Evolutionary conservation across 2,888 invertebrate species (phyloP), one percentile per base, ranked within the genome.

Genomic region (Euzetes globulus): DNA sequence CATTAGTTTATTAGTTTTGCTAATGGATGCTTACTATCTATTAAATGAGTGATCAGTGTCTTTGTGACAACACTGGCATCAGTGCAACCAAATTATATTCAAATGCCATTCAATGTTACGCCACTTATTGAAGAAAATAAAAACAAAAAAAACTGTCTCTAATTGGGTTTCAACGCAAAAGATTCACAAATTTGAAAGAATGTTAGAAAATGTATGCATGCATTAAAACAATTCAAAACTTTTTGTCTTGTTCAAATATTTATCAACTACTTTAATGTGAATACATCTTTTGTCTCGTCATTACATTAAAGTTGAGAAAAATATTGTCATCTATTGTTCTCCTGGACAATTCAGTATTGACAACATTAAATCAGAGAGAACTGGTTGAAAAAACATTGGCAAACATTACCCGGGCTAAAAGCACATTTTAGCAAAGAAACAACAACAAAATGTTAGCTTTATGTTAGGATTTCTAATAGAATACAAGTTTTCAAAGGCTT

Each of bases 21-120:
- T n/a, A 68, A 68, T 33, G 27, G 11, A 17, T 17, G 19, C 33
- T 33, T 7, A 6, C 4, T 4, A 19, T 25, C 19, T 65, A 37
- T 68, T 68, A 68, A 68, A 68, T 68, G 41, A 68, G 63, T 63
- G 45, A 68, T 68, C 37, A 68, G 25, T 68, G 68, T 68, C 45
- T 68, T 22, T 15, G n/a, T 65, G 65, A 65, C 37, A 65, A 27
- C 27, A 7, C 25, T 58, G 7, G 29, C 2, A 19, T 19, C 5
- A 7, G 5, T 4, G n/a, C 2, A 60, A 29, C 25, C 27, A 29
- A 52, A 25, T 11, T 25, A 4, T 55, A 55, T 22, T 55, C 22
- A 55, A 13, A 25, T 25, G 19, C 52, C 25, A 25, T 13, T 33
- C 9, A 63, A 17, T 33, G 27, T 27, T 27, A 33, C 63, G 63